phyloP scores from a whole-genome alignment of 2,113 vertebrate genomes.

The Antennarius striatus region DNA sequence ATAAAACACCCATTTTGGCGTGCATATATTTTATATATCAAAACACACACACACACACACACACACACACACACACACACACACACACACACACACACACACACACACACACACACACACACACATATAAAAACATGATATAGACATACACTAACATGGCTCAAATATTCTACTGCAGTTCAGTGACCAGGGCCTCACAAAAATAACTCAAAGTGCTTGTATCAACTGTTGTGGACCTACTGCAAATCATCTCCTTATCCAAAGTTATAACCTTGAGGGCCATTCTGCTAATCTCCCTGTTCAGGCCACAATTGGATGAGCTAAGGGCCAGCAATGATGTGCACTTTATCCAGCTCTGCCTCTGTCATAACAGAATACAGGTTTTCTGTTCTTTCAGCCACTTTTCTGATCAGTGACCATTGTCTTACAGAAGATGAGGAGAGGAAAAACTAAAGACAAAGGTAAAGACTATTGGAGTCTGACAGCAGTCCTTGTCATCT shows the following conservation, averaged over 20 bases:
- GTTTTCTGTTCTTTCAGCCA: conserved; percentile 52
- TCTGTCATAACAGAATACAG: conserved; percentile 25
- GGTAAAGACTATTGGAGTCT: conserved; percentile 16
- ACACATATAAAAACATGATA: too few species aligned
- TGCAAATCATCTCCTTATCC: conserved; percentile 63
- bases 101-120: too few species aligned
- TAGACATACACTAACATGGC: neutral
- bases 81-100: too few species aligned
- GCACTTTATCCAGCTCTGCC: conserved; percentile 54
- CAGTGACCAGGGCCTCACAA: conserved; percentile 27
- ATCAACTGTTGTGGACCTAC: conserved; percentile 59
- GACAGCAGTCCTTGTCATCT: conserved; percentile 34
- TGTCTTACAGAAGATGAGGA: neutral
- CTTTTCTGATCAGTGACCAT: conserved; percentile 49
- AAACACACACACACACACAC: too few species aligned
- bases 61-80: too few species aligned
- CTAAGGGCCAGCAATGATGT: conserved; percentile 60
- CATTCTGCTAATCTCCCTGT: conserved; percentile 63
- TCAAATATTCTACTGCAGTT: conserved; percentile 26
- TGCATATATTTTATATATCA: conserved; percentile 2
- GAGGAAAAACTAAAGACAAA: conserved; percentile 19
- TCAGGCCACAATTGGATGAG: conserved; percentile 58
- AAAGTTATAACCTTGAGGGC: conserved; percentile 61
- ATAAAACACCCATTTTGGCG: neutral
- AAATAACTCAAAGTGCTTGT: conserved; percentile 60